Percentiles rank a stretch among this genome's conserved stretches.
Conservation (phyloP, 2,888 invertebrate genomes). For the Drosophila tripunctata region DNA sequence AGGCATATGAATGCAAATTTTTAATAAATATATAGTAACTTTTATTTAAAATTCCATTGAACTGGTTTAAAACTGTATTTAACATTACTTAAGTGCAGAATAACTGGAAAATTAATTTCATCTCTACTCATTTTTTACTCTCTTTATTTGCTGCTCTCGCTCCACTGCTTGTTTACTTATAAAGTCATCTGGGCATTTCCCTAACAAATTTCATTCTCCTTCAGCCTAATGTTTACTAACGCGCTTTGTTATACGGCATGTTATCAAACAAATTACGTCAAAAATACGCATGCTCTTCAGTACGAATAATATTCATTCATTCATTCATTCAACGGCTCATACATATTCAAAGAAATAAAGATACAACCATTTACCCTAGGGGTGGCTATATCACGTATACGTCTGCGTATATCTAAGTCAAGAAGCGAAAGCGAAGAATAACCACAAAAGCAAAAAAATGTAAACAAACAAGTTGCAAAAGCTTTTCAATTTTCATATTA, state of each 20-base stretch:
- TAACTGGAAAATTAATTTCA: background rate
- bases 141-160: background rate
- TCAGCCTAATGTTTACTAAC: conserved; percentile 25
- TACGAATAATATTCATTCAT: conserved; percentile 43
- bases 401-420: conserved; percentile 3
- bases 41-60: background rate
- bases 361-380: background rate
- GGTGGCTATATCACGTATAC: conserved; percentile 15
- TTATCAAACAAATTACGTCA: conserved; percentile 46
- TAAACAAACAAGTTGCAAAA: conserved; percentile 62
- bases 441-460: conserved; percentile 28
- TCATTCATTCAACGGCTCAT: conserved; percentile 24
- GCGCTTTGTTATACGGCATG: conserved; percentile 22
- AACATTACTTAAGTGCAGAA: background rate
- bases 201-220: background rate
- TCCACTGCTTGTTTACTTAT: conserved; percentile 28
- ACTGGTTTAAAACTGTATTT: too few relatives aligned
- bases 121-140: background rate
- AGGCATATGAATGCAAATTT: conserved; percentile 1
- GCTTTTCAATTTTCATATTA: conserved; percentile 62
- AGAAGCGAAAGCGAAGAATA: background rate
- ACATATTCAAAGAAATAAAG: conserved; percentile 15
- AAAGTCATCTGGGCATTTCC: conserved; percentile 19
- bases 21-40: conserved; percentile 2
- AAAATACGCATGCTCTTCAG: conserved; percentile 4